Evolutionary conservation across 2,113 vertebrate species (phyloP), one percentile per base, ranked within the genome.

Genomic region (Hippocampus mohnikei): DNA sequence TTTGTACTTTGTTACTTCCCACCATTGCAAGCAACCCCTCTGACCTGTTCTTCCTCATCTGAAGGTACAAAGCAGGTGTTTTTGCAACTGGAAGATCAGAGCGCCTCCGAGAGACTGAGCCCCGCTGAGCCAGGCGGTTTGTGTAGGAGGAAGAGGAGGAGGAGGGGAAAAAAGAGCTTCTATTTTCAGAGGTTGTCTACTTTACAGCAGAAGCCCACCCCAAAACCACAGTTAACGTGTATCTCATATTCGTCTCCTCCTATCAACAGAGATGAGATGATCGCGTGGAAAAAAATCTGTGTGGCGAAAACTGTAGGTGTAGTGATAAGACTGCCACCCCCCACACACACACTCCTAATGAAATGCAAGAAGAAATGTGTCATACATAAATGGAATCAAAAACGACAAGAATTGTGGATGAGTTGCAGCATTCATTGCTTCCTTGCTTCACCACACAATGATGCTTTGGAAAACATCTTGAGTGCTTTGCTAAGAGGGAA

Each of bases 31-130:
- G 71, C 77, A 76, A 66, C 72, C 69, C 79, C 72, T 79, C 69
- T n/a, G 29, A 29, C 50, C 41, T 25, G 25, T 16, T 25, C 72
- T 23, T 44, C 29, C 65, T 71, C 56, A 69, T 76, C 75, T 81
- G 72, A 83, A 80, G 82, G 77, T 74, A 83, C 73, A 71, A 79
- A 84, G 88, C 81, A 79, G 84, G 87, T 85, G 83, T 87, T 85
- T 85, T 86, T 77, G 87, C 78, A 83, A 88, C 86, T 82, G 6
- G 41, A 60, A 60, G 58, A 60, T 60, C 58, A 58, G 55, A 58
- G 55, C 25, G 23, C 55, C 55, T 27, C 21, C 1, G 69, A 83
- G 70, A 81, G 69, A 85, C 63, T 56, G 76, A 81, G 78, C 73
- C 83, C 79, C 72, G 82, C 73, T 79, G 81, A 84, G 85, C 76